phyloP scores from a whole-genome alignment of 2,113 vertebrate species.

The Tylochromis polylepis region DNA sequence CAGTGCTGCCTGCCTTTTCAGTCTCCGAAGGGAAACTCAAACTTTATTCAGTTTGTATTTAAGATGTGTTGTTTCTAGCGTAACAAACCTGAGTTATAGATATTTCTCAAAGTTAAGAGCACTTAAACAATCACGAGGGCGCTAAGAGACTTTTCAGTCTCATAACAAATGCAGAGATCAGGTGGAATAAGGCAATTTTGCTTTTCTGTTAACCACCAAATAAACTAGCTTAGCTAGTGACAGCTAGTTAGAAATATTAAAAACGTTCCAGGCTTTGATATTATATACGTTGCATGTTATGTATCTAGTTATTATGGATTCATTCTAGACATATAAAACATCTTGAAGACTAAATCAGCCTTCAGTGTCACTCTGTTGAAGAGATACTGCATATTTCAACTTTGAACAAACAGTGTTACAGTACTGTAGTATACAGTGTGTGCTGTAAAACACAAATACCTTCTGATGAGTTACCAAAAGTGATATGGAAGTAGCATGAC shows the following conservation, averaged over 20 bases:
- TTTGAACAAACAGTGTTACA: neutral
- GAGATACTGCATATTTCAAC: neutral
- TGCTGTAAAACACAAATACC: neutral
- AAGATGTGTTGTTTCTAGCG: neutral
- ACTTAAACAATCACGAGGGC: neutral
- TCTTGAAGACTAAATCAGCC: neutral
- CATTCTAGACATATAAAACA: neutral
- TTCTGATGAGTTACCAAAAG: neutral
- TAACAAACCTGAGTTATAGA: neutral
- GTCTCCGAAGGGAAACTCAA: neutral
- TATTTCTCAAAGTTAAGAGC: neutral
- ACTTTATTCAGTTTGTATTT: neutral
- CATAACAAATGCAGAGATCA: neutral
- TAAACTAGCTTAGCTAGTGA: neutral
- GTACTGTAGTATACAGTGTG: neutral
- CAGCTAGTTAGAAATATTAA: neutral
- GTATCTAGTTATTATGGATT: neutral
- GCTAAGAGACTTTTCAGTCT: neutral
- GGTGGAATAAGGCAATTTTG: neutral
- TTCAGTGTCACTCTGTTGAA: neutral
- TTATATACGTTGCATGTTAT: neutral
- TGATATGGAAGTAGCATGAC: neutral
- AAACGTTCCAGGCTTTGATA: neutral
- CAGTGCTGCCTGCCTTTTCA: neutral
- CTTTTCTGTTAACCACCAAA: neutral